phyloP scores from a whole-genome alignment of 1,140 invertebrate genomes.

The Rhynchophorus ferrugineus region DNA sequence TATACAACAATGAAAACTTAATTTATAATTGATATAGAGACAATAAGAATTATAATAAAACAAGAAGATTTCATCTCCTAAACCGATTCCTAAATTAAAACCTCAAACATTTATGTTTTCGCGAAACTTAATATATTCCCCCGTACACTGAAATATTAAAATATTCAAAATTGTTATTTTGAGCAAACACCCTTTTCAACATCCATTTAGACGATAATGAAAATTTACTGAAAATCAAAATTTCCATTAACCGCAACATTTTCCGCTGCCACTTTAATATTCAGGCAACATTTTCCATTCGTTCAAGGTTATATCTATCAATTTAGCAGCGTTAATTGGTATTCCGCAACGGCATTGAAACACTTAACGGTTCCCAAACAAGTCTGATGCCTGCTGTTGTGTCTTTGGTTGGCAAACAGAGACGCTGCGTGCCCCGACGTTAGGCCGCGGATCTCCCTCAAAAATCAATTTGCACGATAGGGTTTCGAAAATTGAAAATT shows the following conservation, averaged over 20 bases:
- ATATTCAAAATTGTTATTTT: no score
- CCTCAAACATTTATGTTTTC: no score
- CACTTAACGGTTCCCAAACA: conserved; percentile 23
- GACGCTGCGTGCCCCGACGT: conserved; percentile 12
- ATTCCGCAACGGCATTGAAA: conserved; percentile 18
- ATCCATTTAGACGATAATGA: not conserved
- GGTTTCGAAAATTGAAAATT: not conserved
- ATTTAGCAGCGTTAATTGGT: conserved; percentile 21
- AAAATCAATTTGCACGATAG: not conserved
- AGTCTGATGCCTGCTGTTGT: conserved; percentile 16
- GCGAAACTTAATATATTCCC: no score
- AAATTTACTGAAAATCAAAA: conserved; percentile 1
- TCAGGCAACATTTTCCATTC: conserved; percentile 7
- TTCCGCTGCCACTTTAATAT: conserved; percentile 1
- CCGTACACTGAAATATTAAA: no score
- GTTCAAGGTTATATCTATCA: conserved; percentile 18
- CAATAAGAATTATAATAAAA: no score
- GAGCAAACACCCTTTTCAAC: not conserved
- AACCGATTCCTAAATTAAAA: no score
- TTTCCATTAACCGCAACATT: not conserved
- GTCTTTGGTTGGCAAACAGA: conserved; percentile 20
- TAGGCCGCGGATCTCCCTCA: not conserved
- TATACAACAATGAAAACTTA: no score
- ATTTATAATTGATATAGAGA: no score
- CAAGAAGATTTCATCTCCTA: no score